Conservation (phyloP, 1,140 invertebrate genomes). For the Galendromus occidentalis region DNA sequence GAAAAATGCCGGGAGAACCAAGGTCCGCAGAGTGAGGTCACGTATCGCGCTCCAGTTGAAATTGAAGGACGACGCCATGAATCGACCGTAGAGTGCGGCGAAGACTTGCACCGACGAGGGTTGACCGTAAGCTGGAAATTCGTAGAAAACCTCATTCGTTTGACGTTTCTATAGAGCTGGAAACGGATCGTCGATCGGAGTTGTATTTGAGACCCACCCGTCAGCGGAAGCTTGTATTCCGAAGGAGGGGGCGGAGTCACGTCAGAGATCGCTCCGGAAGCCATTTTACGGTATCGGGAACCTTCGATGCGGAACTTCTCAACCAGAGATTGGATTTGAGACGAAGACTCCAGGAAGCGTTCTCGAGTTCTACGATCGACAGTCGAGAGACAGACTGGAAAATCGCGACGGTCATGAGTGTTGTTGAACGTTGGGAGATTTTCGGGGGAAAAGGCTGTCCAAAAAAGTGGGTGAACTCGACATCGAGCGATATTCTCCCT, state of each 20-base stretch:
- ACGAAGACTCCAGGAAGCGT: constrained; percentile 70
- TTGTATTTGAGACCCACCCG: neutral
- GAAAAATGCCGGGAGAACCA: constrained; percentile 52
- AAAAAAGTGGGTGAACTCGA: neutral
- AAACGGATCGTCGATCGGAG: neutral
- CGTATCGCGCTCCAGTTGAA: constrained; percentile 47
- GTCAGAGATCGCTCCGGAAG: constrained; percentile 18
- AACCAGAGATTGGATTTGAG: constrained; percentile 70
- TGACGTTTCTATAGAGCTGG: neutral
- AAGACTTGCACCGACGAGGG: constrained; percentile 48
- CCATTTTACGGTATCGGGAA: constrained; percentile 38
- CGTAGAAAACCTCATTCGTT: constrained; percentile 16
- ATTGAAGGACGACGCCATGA: constrained; percentile 27
- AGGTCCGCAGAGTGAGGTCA: constrained; percentile 46
- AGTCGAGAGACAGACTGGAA: constrained; percentile 59
- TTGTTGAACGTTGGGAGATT: neutral
- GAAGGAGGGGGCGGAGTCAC: constrained; percentile 23
- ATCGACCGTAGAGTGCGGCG: constrained; percentile 35
- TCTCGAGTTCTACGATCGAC: constrained; percentile 69
- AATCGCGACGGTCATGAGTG: neutral
- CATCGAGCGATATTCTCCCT: neutral
- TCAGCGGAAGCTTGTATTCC: constrained; percentile 20
- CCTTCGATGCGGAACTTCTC: constrained; percentile 74
- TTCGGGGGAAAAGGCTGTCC: neutral
- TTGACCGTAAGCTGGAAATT: constrained; percentile 38